Base-by-base conservation (phyloP, 2,797 vertebrate genomes). In the Sebastes kiyomatsui region DNA sequence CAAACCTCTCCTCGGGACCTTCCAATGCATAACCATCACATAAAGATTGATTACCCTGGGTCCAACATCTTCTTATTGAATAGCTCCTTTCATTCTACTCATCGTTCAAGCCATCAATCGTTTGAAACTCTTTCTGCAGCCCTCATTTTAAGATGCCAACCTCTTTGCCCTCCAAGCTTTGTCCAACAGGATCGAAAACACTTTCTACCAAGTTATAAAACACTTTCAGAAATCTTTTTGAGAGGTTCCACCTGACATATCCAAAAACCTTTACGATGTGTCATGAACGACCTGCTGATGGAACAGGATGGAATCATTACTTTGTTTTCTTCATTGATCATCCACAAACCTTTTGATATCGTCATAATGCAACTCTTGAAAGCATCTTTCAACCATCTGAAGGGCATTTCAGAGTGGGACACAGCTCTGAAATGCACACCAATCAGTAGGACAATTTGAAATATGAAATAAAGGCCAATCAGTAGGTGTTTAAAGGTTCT, bases 281-380 rank as follows among this genome's bases (percentile, higher is more conserved):
- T 67, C 62, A 79, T 23, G 33, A 79, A 25, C 4, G 1, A 32
- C 13, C 14, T 20, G 28, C 27, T 71, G 65, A 75, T 64, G 52
- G 56, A 71, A 61, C 32, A 66, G 23, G 67, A 79, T 67, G 56
- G 38, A 81, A 56, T 52, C 13, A 67, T 54, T 65, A 22, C 52
- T 65, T 65, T 72, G 61, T 74, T 66, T 25, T 77, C 69, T 49
- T 61, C 30, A 75, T 38, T 46, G 33, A 79, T 60, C 58, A 35
- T 18, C 69, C 67, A 73, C 46, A 6, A 65, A 27, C 25, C 28
- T 32, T 66, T 58, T 70, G 13, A 68, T 55, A 18, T 52, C 14
- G 0, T 35, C 33, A 27, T 58, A 38, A 46, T 60, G 52, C 23
- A 46, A 42, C 14, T 23, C 35, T 54, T 7, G 25, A 46, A 67